phyloP scores from a whole-genome alignment of 2,888 invertebrate genomes.

The Lochmaea crataegi region DNA sequence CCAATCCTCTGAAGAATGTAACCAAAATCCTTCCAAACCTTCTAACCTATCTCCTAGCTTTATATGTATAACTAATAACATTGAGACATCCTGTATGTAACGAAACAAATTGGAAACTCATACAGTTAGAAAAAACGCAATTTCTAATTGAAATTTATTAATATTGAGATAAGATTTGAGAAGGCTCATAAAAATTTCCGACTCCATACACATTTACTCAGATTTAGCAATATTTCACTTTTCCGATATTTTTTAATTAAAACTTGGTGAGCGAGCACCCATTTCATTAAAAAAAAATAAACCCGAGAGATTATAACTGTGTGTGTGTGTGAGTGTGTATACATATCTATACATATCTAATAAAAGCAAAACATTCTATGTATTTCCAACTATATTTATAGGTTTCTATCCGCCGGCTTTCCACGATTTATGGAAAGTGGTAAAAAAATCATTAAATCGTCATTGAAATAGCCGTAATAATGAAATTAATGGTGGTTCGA shows the following conservation, averaged over 20 bases:
- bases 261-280: constrained; percentile 6
- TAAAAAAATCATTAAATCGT: not conserved
- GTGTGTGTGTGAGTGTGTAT: too few relatives aligned
- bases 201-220: constrained; percentile 19
- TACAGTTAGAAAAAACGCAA: not conserved
- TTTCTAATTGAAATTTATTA: constrained; percentile 15
- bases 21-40: too few relatives aligned
- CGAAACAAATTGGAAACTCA: not conserved
- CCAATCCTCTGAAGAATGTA: too few relatives aligned
- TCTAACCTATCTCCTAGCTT: too few relatives aligned
- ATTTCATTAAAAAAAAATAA: not conserved
- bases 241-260: constrained; percentile 32
- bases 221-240: constrained; percentile 24
- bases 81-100: too few relatives aligned
- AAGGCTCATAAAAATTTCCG: constrained; percentile 24
- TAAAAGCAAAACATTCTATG: not conserved
- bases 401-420: not conserved
- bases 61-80: too few relatives aligned
- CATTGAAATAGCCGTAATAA: not conserved
- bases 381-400: not conserved
- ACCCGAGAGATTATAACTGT: not conserved
- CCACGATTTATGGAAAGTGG: not conserved
- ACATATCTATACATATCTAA: not conserved
- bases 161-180: constrained; percentile 25
- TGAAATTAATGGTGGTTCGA: not conserved